Conservation (phyloP, 2,888 invertebrate genomes). For the Adineta ricciae region DNA sequence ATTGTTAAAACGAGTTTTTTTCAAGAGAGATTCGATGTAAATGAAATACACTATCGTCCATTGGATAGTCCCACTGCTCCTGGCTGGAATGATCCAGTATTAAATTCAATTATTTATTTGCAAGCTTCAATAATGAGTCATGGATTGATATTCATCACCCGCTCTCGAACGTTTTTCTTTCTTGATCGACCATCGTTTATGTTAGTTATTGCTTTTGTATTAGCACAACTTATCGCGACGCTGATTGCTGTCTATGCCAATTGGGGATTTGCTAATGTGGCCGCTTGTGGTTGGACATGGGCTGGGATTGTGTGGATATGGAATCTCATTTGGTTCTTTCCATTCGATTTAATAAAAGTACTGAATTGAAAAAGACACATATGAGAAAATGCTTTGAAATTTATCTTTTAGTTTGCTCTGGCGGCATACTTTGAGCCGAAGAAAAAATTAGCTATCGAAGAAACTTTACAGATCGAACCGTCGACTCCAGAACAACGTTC, state of each 20-base stretch:
- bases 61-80: too few relatives aligned
- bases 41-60: too few relatives aligned
- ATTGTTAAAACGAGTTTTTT: neutral
- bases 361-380: too few relatives aligned
- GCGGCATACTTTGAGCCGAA: too few relatives aligned
- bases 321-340: neutral
- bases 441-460: too few relatives aligned
- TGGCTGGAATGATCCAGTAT: neutral
- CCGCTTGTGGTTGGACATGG: neutral
- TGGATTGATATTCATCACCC: neutral
- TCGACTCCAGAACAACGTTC: too few relatives aligned
- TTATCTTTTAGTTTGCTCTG: too few relatives aligned
- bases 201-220: neutral
- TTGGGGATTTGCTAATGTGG: neutral
- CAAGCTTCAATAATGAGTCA: neutral
- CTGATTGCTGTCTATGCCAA: neutral
- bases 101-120: neutral
- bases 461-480: too few relatives aligned
- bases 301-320: neutral
- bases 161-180: neutral
- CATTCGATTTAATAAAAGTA: neutral
- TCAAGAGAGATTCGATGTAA: neutral
- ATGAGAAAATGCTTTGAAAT: too few relatives aligned
- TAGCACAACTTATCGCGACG: neutral
- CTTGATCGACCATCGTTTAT: neutral